Percentiles rank a stretch among this genome's conserved stretches.
Evolutionary conservation across 2,888 invertebrate genomes (phyloP).

Genomic region (Xylota segnis): DNA sequence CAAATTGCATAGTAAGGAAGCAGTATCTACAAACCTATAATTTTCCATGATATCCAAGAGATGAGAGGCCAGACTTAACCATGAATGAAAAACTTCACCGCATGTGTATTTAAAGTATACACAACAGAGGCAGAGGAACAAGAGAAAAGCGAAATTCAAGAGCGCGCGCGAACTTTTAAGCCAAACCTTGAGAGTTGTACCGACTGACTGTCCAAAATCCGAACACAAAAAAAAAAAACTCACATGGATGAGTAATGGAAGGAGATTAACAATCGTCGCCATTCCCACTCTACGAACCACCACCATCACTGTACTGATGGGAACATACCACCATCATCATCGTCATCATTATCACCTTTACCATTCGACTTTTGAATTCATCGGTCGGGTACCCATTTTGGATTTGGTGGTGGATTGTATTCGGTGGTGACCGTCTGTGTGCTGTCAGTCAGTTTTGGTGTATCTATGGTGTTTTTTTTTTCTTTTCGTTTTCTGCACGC

Average conservation of each 20-base stretch:
- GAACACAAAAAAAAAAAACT: slow-evolving; percentile 35
- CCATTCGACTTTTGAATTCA: slow-evolving; percentile 39
- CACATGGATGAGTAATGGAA: slow-evolving; percentile 71
- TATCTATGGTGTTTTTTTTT: slow-evolving; percentile 35
- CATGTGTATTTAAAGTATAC: slow-evolving; percentile 25
- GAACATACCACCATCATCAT: slow-evolving; percentile 30
- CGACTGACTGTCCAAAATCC: slow-evolving; percentile 60
- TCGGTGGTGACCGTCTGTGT: slow-evolving; percentile 58
- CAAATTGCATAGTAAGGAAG: slow-evolving; percentile 46
- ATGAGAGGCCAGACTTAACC: slow-evolving; percentile 25
- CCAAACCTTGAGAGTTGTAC: slow-evolving; percentile 49
- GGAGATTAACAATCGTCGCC: slow-evolving; percentile 73
- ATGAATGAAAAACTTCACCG: slow-evolving; percentile 59
- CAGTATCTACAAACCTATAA: slow-evolving; percentile 69
- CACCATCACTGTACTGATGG: slow-evolving; percentile 4
- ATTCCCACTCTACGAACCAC: slow-evolving; percentile 64
- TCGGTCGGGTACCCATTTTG: slow-evolving; percentile 70
- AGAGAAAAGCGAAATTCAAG: slow-evolving; percentile 14
- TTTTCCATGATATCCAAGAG: slow-evolving; percentile 54
- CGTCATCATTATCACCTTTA: slow-evolving; percentile 64
- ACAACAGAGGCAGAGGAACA: slow-evolving; percentile 8
- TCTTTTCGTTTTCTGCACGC: slow-evolving; percentile 26
- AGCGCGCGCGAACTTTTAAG: slow-evolving; percentile 41
- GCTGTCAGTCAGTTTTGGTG: slow-evolving; percentile 74
- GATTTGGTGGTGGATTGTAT: slow-evolving; percentile 70